Percentiles rank a stretch among this genome's conserved stretches.
Evolutionary conservation across 2,113 vertebrate genomes (phyloP).

Genomic region (Pelodiscus sinensis): DNA sequence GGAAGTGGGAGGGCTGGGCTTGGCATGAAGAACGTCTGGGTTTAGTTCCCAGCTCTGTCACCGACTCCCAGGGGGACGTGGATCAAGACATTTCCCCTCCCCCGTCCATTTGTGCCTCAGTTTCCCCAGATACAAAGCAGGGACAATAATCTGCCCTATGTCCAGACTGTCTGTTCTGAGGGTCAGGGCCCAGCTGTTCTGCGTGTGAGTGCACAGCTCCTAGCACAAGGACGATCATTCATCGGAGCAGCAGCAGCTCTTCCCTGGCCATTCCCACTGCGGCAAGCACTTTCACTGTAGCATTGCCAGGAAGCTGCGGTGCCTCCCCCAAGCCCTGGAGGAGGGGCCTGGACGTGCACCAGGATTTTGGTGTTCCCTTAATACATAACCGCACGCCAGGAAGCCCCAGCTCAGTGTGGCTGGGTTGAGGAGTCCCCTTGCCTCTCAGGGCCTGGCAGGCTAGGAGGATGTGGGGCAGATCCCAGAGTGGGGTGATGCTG

Average conservation of each 20-base stretch:
- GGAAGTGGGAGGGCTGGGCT: background rate
- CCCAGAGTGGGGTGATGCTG: background rate
- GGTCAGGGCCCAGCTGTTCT: background rate
- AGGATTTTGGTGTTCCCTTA: background rate
- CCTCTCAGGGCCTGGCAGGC: background rate
- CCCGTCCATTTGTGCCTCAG: background rate
- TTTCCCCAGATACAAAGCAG: background rate
- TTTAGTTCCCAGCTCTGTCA: background rate
- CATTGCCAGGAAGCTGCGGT: background rate
- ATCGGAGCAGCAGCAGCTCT: background rate
- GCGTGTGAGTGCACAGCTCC: background rate
- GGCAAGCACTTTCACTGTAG: background rate
- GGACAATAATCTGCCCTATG: background rate
- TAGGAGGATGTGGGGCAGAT: background rate
- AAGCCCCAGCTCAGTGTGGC: background rate
- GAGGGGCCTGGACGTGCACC: background rate
- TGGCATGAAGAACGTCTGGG: background rate
- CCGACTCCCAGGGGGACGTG: background rate
- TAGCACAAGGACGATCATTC: background rate
- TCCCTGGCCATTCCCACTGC: background rate
- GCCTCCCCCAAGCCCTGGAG: rapidly evolving
- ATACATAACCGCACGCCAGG: background rate
- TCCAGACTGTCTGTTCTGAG: background rate
- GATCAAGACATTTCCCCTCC: rapidly evolving
- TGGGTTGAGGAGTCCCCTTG: background rate